Evolutionary conservation across 2,113 vertebrate species (phyloP), one percentile per base, ranked within the genome.

Genomic region (Protomyctophum bolini): DNA sequence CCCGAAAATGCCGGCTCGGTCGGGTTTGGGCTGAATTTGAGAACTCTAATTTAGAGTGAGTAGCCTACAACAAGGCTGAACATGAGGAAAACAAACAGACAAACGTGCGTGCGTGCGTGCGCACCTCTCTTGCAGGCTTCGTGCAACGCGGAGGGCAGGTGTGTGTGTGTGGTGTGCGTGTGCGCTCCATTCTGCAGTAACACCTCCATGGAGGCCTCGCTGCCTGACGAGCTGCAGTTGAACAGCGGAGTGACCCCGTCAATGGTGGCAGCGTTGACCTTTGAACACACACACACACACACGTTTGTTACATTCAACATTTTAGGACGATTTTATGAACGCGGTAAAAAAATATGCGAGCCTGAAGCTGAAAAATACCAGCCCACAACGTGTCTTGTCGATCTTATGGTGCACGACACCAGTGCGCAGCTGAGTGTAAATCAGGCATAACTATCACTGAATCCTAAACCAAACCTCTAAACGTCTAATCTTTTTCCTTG

Each of bases 211-310:
- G 97, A 98, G 0, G 91, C 86, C 0, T 91, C 81, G 2, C 95
- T 98, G 68, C 97, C 97, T 59, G 93, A 92, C 0, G 95, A 93
- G 70, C 97, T 97, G 0, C 96, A 95, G 8, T 97, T 98, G 83
- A 95, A 98, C 45, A 99, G 85, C 2, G 97, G 96, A 8, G 96
- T 97, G 81, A 95, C 91, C 0, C 96, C 96, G 7, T 99, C 96
- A 10, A 99, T 97, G 2, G 96, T 98, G 6, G 94, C 91, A 12
- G 96, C 96, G 0, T 99, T 98, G 51, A 97, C 95, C 97, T 99
- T 45, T 0, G 61, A 3, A 57, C 14, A 69, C 9, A 68, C 7
- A 60, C 2, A 47, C 7, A 63, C 10, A 55, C 8, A 58, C n/a
- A n/a, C n/a, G n/a, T n/a, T n/a, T n/a, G n/a, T n/a, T n/a, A n/a